A percentile compares a stretch with the other conserved stretches of the same genome.
Conservation (phyloP, 2,888 invertebrate genomes). For the Drosophila anceps region DNA sequence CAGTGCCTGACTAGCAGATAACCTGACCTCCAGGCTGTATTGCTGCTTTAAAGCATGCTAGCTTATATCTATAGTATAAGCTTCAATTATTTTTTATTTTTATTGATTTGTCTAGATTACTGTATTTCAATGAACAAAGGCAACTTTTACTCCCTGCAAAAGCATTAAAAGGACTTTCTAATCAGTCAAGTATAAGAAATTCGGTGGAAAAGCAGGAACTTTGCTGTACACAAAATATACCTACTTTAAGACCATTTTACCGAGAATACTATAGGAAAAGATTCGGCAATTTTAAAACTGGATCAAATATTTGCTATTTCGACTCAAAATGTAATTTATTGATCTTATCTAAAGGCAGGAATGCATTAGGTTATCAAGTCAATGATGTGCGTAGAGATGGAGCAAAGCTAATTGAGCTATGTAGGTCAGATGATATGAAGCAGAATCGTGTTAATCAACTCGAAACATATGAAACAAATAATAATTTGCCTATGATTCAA, state of each 20-base stretch:
- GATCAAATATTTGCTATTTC: neutral
- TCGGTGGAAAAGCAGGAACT: neutral
- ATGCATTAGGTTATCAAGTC: neutral
- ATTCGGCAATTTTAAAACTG: neutral
- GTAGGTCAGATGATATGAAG: neutral
- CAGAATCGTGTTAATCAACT: neutral
- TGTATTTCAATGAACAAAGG: neutral
- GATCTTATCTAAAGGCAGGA: neutral
- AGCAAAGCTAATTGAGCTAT: neutral
- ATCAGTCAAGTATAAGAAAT: neutral
- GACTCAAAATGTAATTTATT: neutral
- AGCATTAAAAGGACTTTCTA: neutral
- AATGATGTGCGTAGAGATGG: neutral
- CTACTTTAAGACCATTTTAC: neutral
- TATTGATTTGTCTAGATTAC: neutral
- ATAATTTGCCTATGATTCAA: neutral
- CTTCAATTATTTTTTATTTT: neutral
- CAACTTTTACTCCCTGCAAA: neutral
- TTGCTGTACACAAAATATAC: neutral
- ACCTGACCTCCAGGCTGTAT: neutral
- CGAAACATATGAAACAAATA: neutral
- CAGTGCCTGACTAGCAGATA: neutral
- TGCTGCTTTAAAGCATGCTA: neutral
- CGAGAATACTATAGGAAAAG: neutral
- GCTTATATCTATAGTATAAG: neutral